Base-by-base conservation (phyloP, 2,888 invertebrate species). In the Ectropis crepuscularia region DNA sequence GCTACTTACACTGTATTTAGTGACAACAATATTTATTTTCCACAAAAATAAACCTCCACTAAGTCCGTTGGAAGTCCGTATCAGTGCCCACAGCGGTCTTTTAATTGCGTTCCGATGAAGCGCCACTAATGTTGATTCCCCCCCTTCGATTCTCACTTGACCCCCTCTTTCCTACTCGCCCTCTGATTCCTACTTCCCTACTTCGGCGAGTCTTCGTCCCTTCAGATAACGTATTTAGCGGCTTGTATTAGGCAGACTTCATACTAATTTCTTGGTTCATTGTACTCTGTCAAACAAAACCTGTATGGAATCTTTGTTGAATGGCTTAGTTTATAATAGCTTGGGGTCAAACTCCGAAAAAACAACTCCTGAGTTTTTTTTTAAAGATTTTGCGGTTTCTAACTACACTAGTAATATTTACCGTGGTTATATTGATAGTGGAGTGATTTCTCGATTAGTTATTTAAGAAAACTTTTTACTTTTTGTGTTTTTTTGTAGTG, bases 81-180 rank as follows among this genome's bases (percentile, higher is more conserved):
- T 84, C 83, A 78, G 80, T 82, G 78, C 76, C 75, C 69, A 66
- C 74, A 71, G 75, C 75, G 81, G 82, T 81, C 86, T 86, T 89
- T 90, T 92, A 92, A 92, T 92, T 92, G 91, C 87, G 85, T 83
- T 81, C 85, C 90, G 85, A 91, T 92, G 91, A 88, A 91, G 86
- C 91, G 85, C 67, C 75, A 63, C 85, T 90, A 90, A 90, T 88
- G 83, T 84, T n/a, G n/a, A n/a, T 83, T 74, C 80, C 77, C 68
- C 65, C 53, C 67, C 69, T 67, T 60, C 64, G 59, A 57, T 58
- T 53, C 55, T 38, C 16, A 8, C 51, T 46, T 57, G 37, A 53
- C 61, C 54, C 39, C 45, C 39, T 46, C 53, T 47, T 16, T 43
- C 60, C 54, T 51, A 57, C 49, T 65, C 43, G 16, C 16, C 16